A percentile compares a stretch with the other conserved stretches of the same genome.
These are phyloP conservation scores for Acomys russatus DNA, from an alignment of 2,797 vertebrate genomes.

Conservation along the genomic window DNA sequence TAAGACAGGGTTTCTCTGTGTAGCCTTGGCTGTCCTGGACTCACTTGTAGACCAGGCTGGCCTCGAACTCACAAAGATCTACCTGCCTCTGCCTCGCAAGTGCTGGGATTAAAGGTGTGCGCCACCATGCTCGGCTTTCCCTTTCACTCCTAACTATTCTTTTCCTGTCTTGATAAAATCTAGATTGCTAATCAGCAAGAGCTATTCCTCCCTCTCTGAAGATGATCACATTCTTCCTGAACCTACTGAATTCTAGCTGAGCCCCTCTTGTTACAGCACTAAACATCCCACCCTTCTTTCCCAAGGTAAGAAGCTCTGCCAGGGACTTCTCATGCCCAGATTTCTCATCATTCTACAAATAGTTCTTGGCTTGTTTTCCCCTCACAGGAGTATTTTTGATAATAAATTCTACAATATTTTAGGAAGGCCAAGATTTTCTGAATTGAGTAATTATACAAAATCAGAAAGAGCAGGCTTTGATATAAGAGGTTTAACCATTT, in stretches of 20 bases:
- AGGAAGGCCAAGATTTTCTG: conserved; percentile 39
- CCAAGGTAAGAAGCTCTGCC: not conserved
- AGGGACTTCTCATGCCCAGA: not conserved
- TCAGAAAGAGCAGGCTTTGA: conserved; percentile 32
- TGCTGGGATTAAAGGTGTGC: too few species aligned
- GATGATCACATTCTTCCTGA: conserved; percentile 49
- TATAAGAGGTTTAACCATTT: conserved; percentile 33
- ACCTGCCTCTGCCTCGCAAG: too few species aligned
- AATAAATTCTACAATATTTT: conserved; percentile 2
- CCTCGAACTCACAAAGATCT: too few species aligned
- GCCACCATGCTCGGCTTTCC: not conserved
- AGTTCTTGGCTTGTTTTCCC: conserved; percentile 45
- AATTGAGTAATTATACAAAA: conserved; percentile 4
- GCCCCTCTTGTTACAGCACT: not conserved
- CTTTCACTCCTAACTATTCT: conserved; percentile 8
- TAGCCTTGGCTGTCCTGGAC: too few species aligned
- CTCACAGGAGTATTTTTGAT: not conserved
- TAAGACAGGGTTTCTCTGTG: too few species aligned
- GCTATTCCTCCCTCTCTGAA: conserved; percentile 33
- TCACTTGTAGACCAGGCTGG: too few species aligned
- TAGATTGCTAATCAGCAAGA: conserved; percentile 47
- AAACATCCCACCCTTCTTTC: not conserved
- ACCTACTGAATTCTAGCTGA: conserved; percentile 8
- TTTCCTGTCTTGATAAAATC: conserved; percentile 45
- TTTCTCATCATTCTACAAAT: conserved; percentile 16